Conservation (phyloP, 1,140 invertebrate genomes). For the Scaptomyza pallida region DNA sequence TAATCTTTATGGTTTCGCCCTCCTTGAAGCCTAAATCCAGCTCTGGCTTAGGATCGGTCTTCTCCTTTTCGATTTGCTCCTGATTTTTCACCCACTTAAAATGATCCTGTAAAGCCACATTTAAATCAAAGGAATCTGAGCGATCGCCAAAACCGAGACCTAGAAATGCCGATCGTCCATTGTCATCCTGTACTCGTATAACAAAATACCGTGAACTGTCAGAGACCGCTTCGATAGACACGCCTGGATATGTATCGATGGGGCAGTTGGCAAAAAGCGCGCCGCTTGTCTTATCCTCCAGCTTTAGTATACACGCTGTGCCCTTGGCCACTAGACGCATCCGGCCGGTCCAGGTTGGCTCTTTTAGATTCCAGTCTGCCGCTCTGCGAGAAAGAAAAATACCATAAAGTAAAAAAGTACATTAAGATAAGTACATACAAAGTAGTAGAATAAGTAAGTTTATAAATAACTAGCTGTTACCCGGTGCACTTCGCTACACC, state of each 20-base stretch:
- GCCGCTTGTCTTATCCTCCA: constrained; percentile 97
- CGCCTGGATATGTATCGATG: constrained; percentile 97
- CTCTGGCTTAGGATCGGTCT: constrained; percentile 90
- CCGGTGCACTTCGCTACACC: too few species aligned
- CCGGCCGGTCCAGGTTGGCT: constrained; percentile 98
- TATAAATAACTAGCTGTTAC: too few species aligned
- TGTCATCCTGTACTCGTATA: constrained; percentile 96
- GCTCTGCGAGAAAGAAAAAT: too few species aligned
- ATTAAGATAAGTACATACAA: too few species aligned
- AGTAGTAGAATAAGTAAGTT: too few species aligned
- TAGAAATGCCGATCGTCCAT: constrained; percentile 97
- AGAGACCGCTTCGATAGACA: constrained; percentile 96
- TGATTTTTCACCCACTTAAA: constrained; percentile 98
- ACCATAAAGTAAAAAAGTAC: too few species aligned
- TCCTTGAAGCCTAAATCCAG: constrained; percentile 99
- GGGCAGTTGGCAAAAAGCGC: constrained; percentile 99
- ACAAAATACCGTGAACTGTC: constrained; percentile 99
- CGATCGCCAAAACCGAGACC: constrained; percentile 98
- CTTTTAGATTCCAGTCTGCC: constrained; percentile 98
- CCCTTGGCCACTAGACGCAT: constrained; percentile 95
- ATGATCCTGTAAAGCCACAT: constrained; percentile 99
- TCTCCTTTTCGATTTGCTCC: constrained; percentile 93
- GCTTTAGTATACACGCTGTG: constrained; percentile 93
- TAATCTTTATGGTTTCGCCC: constrained; percentile 99
- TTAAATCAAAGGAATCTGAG: constrained; percentile 99